phyloP scores from a whole-genome alignment of 2,797 vertebrate genomes.

The Muraenolepis orangiensis region DNA sequence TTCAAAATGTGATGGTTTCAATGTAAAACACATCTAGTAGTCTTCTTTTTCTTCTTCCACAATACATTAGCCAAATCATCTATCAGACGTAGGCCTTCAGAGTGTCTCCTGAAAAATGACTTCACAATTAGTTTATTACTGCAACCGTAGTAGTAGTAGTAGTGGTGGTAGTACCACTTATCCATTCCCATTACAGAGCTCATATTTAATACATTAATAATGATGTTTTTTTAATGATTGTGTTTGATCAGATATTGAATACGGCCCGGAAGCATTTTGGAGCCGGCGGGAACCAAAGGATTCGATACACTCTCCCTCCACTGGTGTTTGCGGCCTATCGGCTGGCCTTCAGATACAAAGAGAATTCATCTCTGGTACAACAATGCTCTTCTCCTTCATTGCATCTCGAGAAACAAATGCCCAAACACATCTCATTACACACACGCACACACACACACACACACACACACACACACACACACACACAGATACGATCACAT shows the following conservation, averaged over 20 bases:
- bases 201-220: background rate
- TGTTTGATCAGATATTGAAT: constrained; percentile 84
- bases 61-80: no score
- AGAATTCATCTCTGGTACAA: constrained; percentile 84
- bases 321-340: constrained; percentile 96
- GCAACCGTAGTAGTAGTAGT: no score
- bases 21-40: no score
- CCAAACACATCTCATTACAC: no score
- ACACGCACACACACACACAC: no score
- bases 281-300: constrained; percentile 94
- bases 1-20: background rate
- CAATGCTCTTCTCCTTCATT: background rate
- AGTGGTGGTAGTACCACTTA: background rate
- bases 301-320: constrained; percentile 92
- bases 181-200: background rate
- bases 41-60: no score
- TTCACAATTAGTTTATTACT: no score
- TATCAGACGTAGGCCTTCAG: no score
- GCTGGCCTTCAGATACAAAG: constrained; percentile 95
- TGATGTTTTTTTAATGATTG: background rate
- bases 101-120: no score
- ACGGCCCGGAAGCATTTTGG: constrained; percentile 98
- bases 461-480: no score
- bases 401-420: background rate
- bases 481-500: no score